Evolutionary conservation across 2,888 invertebrate species (phyloP).

Genomic region (Caenorhabditis sp.): DNA sequence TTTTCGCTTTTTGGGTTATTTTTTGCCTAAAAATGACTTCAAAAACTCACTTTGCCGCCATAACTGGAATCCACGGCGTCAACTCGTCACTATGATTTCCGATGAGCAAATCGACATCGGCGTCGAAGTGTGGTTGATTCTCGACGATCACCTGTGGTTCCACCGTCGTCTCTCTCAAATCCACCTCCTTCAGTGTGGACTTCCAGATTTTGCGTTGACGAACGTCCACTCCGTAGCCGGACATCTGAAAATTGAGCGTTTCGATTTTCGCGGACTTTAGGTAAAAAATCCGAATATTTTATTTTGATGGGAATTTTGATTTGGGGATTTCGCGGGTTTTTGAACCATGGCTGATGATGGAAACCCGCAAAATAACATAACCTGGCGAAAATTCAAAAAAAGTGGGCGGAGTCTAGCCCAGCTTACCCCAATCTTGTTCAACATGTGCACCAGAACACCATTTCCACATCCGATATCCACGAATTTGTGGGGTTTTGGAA

Average conservation of each 20-base stretch:
- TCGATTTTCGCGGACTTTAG: background rate
- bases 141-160: conserved; percentile 68
- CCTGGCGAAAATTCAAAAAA: conserved; percentile 5
- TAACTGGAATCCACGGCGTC: conserved; percentile 98
- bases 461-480: conserved; percentile 98
- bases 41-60: conserved; percentile 88
- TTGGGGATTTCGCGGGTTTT: too few species aligned
- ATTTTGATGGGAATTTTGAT: too few species aligned
- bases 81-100: conserved; percentile 99
- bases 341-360: too few species aligned
- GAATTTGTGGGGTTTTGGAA: conserved; percentile 85
- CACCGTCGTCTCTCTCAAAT: conserved; percentile 68
- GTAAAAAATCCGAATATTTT: too few species aligned
- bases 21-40: too few species aligned
- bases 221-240: conserved; percentile 75
- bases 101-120: conserved; percentile 86
- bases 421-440: conserved; percentile 72
- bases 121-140: conserved; percentile 67
- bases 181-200: conserved; percentile 41
- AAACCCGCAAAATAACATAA: too few species aligned
- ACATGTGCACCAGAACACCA: conserved; percentile 86
- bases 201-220: conserved; percentile 89
- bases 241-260: conserved; percentile 29
- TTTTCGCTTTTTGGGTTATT: too few species aligned
- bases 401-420: too few species aligned